Evolutionary conservation across 2,113 vertebrate genomes (phyloP), one percentile per base, ranked within the genome.

Genomic region (Dendrocopos noguchii): DNA sequence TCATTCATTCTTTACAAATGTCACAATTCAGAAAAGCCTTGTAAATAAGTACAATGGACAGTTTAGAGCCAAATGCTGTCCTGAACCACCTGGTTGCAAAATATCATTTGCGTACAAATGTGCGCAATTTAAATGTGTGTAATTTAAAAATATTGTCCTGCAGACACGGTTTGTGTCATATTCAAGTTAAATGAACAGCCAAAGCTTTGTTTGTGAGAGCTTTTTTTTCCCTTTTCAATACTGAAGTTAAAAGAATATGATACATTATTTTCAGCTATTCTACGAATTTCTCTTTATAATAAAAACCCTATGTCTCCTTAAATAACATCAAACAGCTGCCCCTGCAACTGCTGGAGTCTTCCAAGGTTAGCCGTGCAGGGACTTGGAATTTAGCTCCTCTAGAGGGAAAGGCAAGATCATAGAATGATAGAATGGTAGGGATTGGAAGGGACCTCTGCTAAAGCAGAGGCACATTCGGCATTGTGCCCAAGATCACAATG

Each of bases 1-100:
- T 94, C 79, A 75, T n/a, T 92, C 12, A 73, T 91, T 97, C 96
- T 96, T 95, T 97, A 81, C 78, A 96, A 92, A 82, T 94, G 92
- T 93, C 81, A 90, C 72, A 94, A 88, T 80, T 91, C 74, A 95
- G 57, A 57, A 76, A 92, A 94, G 33, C 93, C 93, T 76, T 91
- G 94, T 96, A 95, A 96, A 92, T 92, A 96, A 76, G 67, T 85
- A 79, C 84, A 89, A 82, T 70, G 79, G 93, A 47, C 34, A 88
- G 39, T 93, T 96, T 94, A 92, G 95, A 96, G 74, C 28, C 76
- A 86, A 91, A 87, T 36, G 75, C 94, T 93, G 74, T 83, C 88
- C 42, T 80, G 39, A 96, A 91, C 63, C 75, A 96, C 85, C 75
- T 95, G 91, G 70, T 78, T 96, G 39, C 46, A 83, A 95, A 95